Percentiles rank a stretch among this genome's conserved stretches.
These are phyloP conservation scores for Scaptodrosophila latifasciaeformis DNA, from an alignment of 2,888 invertebrate genomes.

Conservation along the genomic window DNA sequence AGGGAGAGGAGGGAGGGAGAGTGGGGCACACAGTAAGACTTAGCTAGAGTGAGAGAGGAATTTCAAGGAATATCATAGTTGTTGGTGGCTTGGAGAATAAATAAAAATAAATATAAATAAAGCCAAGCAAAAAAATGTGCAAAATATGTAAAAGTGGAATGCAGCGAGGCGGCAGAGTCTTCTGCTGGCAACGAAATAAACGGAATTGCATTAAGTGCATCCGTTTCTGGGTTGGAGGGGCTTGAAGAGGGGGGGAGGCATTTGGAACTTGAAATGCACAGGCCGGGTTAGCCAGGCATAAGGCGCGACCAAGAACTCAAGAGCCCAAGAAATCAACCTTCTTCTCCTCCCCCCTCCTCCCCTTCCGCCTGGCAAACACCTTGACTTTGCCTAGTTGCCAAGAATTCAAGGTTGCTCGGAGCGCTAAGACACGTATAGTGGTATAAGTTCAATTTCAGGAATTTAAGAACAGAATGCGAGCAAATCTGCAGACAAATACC, in stretches of 20 bases:
- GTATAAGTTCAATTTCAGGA: background rate
- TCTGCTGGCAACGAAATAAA: conserved; percentile 28
- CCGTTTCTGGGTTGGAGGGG: conserved; percentile 1
- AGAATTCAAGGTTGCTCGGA: conserved; percentile 34
- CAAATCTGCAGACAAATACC: too few species aligned
- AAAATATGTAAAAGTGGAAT: background rate
- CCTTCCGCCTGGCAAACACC: conserved; percentile 14
- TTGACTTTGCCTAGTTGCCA: conserved; percentile 28
- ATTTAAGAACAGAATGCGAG: background rate
- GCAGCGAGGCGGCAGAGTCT: conserved; percentile 1
- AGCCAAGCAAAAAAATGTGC: conserved; percentile 13
- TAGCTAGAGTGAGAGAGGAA: conserved; percentile 14
- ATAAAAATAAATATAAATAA: conserved; percentile 1
- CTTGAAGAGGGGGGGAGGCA: background rate
- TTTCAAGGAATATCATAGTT: too few species aligned
- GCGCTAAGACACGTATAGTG: background rate
- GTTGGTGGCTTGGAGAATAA: background rate
- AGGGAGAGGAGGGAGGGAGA: too few species aligned
- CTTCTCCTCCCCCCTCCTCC: too few species aligned
- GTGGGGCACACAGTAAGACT: too few species aligned
- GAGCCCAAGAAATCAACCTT: too few species aligned
- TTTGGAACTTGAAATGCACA: background rate
- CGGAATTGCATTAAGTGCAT: conserved; percentile 51
- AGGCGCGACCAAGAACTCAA: background rate
- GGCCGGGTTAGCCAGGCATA: conserved; percentile 1